Conservation (phyloP, 2,113 vertebrate species). For the Vireo altiloquus region DNA sequence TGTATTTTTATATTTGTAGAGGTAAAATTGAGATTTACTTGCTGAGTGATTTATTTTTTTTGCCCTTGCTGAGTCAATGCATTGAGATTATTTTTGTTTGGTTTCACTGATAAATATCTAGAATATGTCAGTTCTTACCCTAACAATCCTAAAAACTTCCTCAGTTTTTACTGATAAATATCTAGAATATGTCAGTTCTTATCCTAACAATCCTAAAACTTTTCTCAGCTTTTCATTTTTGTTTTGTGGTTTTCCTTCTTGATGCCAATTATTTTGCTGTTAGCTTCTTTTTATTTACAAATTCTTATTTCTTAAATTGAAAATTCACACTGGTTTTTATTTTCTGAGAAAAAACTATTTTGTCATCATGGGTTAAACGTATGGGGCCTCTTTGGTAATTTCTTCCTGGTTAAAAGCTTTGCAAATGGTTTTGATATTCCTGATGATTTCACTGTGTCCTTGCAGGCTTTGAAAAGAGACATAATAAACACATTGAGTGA, state of each 20-base stretch:
- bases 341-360: neutral
- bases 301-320: neutral
- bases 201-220: neutral
- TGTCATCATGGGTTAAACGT: neutral
- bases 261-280: neutral
- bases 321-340: neutral
- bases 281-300: neutral
- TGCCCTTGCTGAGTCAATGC: neutral
- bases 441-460: neutral
- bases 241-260: neutral
- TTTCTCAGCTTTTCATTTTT: neutral
- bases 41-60: neutral
- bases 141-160: too few species aligned
- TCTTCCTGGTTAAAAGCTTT: neutral
- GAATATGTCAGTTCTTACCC: neutral
- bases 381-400: neutral
- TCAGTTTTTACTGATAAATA: neutral
- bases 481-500: constrained; percentile 85
- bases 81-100: neutral
- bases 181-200: neutral
- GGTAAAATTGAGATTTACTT: neutral
- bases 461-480: constrained; percentile 90
- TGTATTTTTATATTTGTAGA: neutral
- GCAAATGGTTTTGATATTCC: neutral
- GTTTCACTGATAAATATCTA: neutral